phyloP scores from a whole-genome alignment of 2,797 vertebrate genomes.

The Pseudotriccus pelzelni region DNA sequence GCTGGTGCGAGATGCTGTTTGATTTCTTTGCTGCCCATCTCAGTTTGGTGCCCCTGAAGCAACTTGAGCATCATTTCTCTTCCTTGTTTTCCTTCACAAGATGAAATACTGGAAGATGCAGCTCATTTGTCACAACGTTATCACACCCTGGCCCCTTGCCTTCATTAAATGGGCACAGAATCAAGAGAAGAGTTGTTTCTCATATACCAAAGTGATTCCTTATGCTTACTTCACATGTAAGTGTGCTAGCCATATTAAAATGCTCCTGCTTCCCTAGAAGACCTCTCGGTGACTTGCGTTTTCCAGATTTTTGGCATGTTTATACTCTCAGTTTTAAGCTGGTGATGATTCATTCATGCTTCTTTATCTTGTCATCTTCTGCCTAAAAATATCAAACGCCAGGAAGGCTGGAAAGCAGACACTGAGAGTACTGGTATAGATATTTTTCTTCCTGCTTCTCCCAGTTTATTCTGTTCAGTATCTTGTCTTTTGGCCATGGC shows the following conservation, averaged over 20 bases:
- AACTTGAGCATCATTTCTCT: not conserved
- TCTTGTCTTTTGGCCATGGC: not conserved
- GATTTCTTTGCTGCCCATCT: not conserved
- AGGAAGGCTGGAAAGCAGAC: slow-evolving; percentile 10
- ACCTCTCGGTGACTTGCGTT: slow-evolving; percentile 13
- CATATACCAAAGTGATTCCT: not conserved
- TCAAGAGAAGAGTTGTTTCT: slow-evolving; percentile 21
- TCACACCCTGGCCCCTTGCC: slow-evolving; percentile 13
- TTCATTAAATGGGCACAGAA: slow-evolving; percentile 39
- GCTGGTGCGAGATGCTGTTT: not conserved
- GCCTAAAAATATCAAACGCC: slow-evolving; percentile 37
- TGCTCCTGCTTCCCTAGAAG: slow-evolving; percentile 8
- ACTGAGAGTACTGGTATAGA: not conserved
- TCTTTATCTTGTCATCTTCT: slow-evolving; percentile 51
- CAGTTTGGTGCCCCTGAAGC: not conserved
- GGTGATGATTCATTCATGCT: slow-evolving; percentile 6
- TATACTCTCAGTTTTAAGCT: slow-evolving; percentile 36
- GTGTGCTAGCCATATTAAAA: slow-evolving; percentile 32
- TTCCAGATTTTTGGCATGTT: slow-evolving; percentile 46
- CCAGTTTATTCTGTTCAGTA: not conserved
- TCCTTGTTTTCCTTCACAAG: slow-evolving; percentile 2
- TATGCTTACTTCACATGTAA: slow-evolving; percentile 3
- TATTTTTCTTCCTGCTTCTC: not conserved
- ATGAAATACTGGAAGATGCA: slow-evolving; percentile 10
- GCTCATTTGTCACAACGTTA: not conserved